phyloP scores from a whole-genome alignment of 2,113 vertebrate species.

The Cephalopterus ornatus region DNA sequence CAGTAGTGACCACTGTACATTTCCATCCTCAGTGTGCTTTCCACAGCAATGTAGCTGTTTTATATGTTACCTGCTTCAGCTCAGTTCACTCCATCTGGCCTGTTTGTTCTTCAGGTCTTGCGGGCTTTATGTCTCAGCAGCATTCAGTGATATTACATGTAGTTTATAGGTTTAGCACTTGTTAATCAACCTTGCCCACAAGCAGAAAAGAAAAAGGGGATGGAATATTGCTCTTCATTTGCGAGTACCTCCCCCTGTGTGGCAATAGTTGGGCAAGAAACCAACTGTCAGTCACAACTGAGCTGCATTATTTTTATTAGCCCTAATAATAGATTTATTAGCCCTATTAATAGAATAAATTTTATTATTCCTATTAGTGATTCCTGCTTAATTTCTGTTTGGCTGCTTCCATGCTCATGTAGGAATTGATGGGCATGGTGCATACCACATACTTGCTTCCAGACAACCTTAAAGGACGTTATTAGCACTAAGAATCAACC shows the following conservation, averaged over 20 bases:
- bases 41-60: neutral
- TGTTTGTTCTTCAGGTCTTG: neutral
- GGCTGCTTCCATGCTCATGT: neutral
- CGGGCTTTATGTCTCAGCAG: neutral
- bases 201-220: neutral
- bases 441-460: neutral
- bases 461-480: neutral
- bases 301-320: neutral
- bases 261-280: neutral
- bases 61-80: neutral
- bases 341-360: neutral
- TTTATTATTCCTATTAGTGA: neutral
- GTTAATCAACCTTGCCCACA: neutral
- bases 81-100: neutral
- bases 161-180: neutral
- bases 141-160: neutral
- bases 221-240: neutral
- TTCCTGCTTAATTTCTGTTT: neutral
- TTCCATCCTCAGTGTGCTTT: neutral
- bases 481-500: neutral
- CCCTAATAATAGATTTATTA: neutral
- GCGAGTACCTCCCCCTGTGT: neutral
- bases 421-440: neutral
- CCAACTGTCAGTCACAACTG: neutral
- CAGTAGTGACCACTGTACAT: neutral